A percentile compares a stretch with the other conserved stretches of the same genome.
These are phyloP conservation scores for Ips typographus DNA, from an alignment of 1,140 invertebrate species.

Conservation along the genomic window DNA sequence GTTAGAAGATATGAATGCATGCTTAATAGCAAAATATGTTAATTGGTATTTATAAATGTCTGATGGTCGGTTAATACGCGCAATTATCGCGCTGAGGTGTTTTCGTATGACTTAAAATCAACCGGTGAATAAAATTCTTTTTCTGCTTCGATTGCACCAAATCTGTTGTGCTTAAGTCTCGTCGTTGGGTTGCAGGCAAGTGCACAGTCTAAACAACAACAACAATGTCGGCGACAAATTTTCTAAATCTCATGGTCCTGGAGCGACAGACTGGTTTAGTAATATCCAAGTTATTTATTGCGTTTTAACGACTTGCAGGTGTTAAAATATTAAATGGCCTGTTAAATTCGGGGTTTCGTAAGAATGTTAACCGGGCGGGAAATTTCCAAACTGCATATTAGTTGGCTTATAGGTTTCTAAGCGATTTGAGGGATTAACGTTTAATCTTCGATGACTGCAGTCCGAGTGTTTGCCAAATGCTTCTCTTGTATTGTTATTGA, in stretches of 20 bases:
- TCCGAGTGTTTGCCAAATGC: too few species aligned
- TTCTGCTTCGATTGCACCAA: too few species aligned
- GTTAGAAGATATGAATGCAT: conserved; percentile 14
- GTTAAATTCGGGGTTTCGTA: conserved; percentile 1
- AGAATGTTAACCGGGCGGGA: neutral
- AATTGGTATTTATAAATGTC: conserved; percentile 21
- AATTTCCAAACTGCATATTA: neutral
- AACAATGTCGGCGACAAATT: too few species aligned
- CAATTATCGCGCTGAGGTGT: neutral
- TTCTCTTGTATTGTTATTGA: too few species aligned
- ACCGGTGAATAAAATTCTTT: too few species aligned
- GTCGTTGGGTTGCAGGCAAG: too few species aligned
- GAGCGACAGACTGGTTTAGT: neutral
- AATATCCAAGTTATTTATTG: conserved; percentile 9
- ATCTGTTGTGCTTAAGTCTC: too few species aligned
- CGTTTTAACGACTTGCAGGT: conserved; percentile 17
- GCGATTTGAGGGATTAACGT: too few species aligned
- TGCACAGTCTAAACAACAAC: too few species aligned
- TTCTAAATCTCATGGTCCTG: too few species aligned
- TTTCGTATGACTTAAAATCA: neutral
- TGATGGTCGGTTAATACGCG: conserved; percentile 4
- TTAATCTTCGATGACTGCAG: too few species aligned
- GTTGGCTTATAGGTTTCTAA: neutral
- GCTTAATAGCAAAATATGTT: conserved; percentile 21
- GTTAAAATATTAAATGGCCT: conserved; percentile 1